A percentile compares a stretch with the other conserved stretches of the same genome.
Evolutionary conservation across 2,113 vertebrate species (phyloP).

Genomic region (Dicaeum eximium): DNA sequence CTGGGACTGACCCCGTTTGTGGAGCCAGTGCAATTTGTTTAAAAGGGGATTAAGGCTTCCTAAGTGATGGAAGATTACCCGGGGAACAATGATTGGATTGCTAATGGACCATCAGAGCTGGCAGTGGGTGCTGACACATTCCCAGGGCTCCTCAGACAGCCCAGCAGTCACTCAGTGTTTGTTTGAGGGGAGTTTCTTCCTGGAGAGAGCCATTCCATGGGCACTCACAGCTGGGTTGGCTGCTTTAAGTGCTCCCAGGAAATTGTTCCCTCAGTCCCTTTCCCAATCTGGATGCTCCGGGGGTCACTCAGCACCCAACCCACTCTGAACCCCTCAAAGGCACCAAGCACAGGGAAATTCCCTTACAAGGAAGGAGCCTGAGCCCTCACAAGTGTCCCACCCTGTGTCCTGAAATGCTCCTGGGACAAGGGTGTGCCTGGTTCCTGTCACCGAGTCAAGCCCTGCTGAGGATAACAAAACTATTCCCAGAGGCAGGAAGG

Average conservation of each 20-base stretch:
- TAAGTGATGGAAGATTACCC: not conserved
- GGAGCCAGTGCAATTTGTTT: not conserved
- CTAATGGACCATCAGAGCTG: not conserved
- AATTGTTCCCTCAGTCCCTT: not conserved
- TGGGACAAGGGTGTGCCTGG: rapidly evolving
- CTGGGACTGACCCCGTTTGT: not conserved
- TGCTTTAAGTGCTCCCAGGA: not conserved
- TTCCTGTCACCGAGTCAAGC: not conserved
- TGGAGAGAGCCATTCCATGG: not conserved
- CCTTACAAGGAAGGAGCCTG: not conserved
- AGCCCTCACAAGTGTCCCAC: not conserved
- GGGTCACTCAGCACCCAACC: not conserved
- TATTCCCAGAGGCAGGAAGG: not conserved
- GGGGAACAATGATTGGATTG: not conserved
- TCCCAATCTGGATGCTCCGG: rapidly evolving
- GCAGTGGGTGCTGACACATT: not conserved
- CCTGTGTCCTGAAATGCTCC: not conserved
- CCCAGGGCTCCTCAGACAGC: not conserved
- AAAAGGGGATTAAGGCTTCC: constrained; percentile 29
- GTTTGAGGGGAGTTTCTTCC: not conserved
- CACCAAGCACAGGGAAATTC: not conserved
- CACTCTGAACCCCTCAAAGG: rapidly evolving
- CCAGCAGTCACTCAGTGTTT: not conserved
- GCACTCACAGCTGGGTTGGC: not conserved
- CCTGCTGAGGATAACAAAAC: not conserved